phyloP scores from a whole-genome alignment of 2,888 invertebrate genomes.

The Leptarthrus brevirostris region DNA sequence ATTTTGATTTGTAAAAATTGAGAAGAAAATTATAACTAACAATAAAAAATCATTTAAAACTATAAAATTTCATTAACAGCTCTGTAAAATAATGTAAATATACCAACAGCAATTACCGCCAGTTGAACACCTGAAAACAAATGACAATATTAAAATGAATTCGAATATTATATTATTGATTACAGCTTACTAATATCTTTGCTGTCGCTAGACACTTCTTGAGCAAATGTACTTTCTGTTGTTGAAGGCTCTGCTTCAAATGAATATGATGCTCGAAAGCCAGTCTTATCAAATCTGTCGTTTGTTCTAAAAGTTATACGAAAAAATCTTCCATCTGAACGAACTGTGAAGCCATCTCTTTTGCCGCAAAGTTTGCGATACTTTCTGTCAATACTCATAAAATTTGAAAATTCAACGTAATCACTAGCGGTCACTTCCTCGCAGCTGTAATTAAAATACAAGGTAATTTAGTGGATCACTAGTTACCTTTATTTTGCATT shows the following conservation, averaged over 20 bases:
- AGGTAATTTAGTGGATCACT: too few relatives aligned
- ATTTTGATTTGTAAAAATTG: conserved; percentile 25
- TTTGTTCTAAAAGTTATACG: conserved; percentile 95
- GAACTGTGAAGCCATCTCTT: conserved; percentile 76
- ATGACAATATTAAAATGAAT: not conserved
- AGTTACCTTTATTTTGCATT: too few relatives aligned
- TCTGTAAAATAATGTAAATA: conserved; percentile 14
- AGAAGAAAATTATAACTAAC: not conserved
- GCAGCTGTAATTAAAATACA: conserved; percentile 73
- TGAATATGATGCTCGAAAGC: conserved; percentile 92
- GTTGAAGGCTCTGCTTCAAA: conserved; percentile 75
- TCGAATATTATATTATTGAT: not conserved
- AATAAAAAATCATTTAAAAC: conserved; percentile 44
- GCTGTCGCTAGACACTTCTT: conserved; percentile 7
- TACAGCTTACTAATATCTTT: conserved; percentile 23
- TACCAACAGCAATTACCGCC: conserved; percentile 9
- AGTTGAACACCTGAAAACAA: conserved; percentile 33
- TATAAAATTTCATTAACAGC: conserved; percentile 44
- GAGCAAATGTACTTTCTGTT: conserved; percentile 60
- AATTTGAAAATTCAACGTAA: conserved; percentile 96
- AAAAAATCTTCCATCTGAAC: conserved; percentile 93
- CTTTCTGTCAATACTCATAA: conserved; percentile 88
- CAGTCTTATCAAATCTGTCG: conserved; percentile 91
- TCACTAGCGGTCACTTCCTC: conserved; percentile 92
- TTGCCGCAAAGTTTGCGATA: conserved; percentile 88